These are phyloP conservation scores for Ciconia nigra DNA, from an alignment of 2,797 vertebrate genomes.

Conservation along the genomic window DNA sequence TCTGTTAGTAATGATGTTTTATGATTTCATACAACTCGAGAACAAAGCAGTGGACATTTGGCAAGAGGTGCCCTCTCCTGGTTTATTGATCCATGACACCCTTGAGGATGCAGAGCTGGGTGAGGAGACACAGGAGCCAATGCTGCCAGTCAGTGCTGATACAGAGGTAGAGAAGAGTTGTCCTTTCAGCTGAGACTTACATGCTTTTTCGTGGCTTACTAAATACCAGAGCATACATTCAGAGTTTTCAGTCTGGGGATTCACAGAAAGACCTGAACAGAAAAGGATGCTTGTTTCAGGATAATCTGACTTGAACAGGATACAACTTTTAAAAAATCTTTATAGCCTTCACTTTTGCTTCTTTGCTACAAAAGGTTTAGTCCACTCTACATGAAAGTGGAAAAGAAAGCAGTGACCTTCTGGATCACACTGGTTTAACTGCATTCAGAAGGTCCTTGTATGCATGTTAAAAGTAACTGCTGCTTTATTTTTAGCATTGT, in stretches of 20 bases:
- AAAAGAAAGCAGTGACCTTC: not conserved
- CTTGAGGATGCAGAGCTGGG: not conserved
- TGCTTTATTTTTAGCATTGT: not conserved
- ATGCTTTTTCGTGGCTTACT: not conserved
- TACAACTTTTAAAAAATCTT: not conserved
- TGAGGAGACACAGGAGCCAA: not conserved
- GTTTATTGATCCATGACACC: not conserved
- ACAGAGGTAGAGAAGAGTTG: not conserved
- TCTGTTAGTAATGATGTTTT: not conserved
- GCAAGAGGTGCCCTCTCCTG: not conserved
- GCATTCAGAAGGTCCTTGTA: not conserved
- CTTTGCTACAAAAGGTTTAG: not conserved
- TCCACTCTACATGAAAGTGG: not conserved
- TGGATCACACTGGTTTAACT: not conserved
- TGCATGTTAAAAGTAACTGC: not conserved
- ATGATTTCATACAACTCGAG: fast-evolving
- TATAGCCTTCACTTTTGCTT: not conserved
- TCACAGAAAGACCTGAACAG: not conserved
- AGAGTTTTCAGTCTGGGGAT: not conserved
- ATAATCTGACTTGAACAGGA: not conserved
- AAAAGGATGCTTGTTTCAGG: not conserved
- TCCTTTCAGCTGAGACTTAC: not conserved
- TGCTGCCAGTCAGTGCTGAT: not conserved
- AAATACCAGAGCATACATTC: not conserved
- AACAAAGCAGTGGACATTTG: not conserved